Evolutionary conservation across 2,113 vertebrate species (phyloP).

Genomic region (Hippoglossus stenolepis): DNA sequence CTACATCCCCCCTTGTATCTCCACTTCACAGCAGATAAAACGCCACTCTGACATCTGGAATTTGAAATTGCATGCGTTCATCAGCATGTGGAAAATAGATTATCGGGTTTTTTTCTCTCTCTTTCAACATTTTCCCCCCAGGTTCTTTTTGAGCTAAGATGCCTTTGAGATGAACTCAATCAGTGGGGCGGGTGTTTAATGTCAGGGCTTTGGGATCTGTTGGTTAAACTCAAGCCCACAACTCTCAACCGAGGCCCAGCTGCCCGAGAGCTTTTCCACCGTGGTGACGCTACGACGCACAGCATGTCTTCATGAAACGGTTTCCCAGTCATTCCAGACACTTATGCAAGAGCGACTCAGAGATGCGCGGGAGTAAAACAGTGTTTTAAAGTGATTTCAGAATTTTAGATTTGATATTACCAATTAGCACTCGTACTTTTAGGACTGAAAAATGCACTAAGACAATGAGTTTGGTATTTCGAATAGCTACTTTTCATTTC

Average conservation of each 20-base stretch:
- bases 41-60: conserved; percentile 75
- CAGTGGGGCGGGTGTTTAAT: conserved; percentile 50
- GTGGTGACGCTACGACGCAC: conserved; percentile 35
- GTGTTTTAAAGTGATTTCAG: conserved; percentile 43
- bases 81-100: conserved; percentile 70
- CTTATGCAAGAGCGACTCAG: conserved; percentile 72
- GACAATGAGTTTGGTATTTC: conserved; percentile 44
- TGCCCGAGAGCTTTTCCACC: conserved; percentile 58
- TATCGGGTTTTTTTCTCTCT: conserved; percentile 23
- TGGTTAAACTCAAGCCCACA: conserved; percentile 46
- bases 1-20: conserved; percentile 16
- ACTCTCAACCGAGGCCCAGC: conserved; percentile 45
- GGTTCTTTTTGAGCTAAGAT: conserved; percentile 44
- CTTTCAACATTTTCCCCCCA: conserved; percentile 36
- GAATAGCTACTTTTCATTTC: conserved; percentile 32
- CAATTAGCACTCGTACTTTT: conserved; percentile 31
- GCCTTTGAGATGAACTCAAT: conserved; percentile 72
- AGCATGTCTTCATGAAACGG: conserved; percentile 60
- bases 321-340: conserved; percentile 68
- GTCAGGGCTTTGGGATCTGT: conserved; percentile 33
- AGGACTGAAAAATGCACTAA: conserved; percentile 34
- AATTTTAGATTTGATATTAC: conserved; percentile 47
- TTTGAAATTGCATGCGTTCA: conserved; percentile 64
- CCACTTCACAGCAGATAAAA: conserved; percentile 45
- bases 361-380: conserved; percentile 50